Evolutionary conservation across 1,140 invertebrate genomes (phyloP).

Genomic region (Formica selysi): DNA sequence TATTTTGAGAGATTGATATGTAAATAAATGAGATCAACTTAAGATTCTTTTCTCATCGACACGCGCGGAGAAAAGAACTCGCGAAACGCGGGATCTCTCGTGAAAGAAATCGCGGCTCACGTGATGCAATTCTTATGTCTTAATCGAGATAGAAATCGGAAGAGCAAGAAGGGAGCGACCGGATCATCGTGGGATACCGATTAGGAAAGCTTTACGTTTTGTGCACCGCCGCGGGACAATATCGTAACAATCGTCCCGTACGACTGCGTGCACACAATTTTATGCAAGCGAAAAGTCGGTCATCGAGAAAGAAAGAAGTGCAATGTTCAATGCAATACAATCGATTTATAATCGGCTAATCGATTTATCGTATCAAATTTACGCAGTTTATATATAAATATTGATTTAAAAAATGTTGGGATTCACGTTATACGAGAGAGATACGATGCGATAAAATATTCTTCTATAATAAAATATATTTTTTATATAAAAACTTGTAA

Average conservation of each 20-base stretch:
- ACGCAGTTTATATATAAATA: neutral
- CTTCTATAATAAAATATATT: no score
- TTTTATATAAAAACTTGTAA: no score
- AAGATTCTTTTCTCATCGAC: neutral
- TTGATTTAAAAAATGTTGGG: neutral
- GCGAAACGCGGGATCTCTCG: constrained; percentile 9
- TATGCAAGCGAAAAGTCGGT: constrained; percentile 19
- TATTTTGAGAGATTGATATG: neutral
- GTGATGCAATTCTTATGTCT: constrained; percentile 41
- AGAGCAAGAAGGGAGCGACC: constrained; percentile 28
- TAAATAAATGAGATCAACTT: neutral
- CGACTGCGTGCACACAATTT: constrained; percentile 53
- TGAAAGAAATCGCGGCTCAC: constrained; percentile 22
- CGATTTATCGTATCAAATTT: neutral
- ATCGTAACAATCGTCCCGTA: constrained; percentile 50
- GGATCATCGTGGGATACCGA: constrained; percentile 21
- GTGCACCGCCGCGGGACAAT: constrained; percentile 15
- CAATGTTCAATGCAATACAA: neutral
- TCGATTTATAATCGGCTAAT: neutral
- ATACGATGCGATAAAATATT: no score
- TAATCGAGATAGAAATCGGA: constrained; percentile 48
- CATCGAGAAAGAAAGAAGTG: constrained; percentile 2
- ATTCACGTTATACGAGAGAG: no score
- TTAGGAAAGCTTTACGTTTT: constrained; percentile 54
- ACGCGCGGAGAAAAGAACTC: neutral